Evolutionary conservation across 1,140 invertebrate genomes (phyloP).

Genomic region (Apocrypta bakeri): DNA sequence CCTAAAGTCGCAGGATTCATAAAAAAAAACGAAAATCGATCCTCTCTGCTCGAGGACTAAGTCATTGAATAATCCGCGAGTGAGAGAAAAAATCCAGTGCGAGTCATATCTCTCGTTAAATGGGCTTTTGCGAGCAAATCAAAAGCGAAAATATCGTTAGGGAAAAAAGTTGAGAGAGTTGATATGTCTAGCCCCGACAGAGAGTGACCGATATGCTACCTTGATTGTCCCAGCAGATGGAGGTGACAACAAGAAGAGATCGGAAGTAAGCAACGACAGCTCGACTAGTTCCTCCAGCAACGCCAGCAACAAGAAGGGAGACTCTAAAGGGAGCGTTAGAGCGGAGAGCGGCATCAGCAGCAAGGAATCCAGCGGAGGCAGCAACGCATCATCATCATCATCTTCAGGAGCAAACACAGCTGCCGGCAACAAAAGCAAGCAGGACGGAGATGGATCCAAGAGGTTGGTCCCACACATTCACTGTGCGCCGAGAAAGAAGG

Average conservation of each 20-base stretch:
- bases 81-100: slow-evolving; percentile 18
- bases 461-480: slow-evolving; percentile 70
- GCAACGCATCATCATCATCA: slow-evolving; percentile 50
- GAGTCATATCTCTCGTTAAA: slow-evolving; percentile 28
- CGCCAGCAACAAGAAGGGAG: slow-evolving; percentile 68
- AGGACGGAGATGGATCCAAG: slow-evolving; percentile 73
- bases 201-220: slow-evolving; percentile 72
- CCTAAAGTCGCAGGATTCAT: slow-evolving; percentile 24
- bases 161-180: slow-evolving; percentile 35
- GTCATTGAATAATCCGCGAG: background rate
- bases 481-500: slow-evolving; percentile 30
- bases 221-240: slow-evolving; percentile 77
- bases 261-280: slow-evolving; percentile 62
- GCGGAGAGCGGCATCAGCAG: slow-evolving; percentile 64
- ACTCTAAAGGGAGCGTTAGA: slow-evolving; percentile 71
- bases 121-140: background rate
- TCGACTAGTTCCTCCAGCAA: slow-evolving; percentile 59
- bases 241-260: slow-evolving; percentile 72
- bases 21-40: slow-evolving; percentile 33
- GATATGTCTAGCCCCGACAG: slow-evolving; percentile 40
- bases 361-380: slow-evolving; percentile 67
- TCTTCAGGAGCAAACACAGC: slow-evolving; percentile 59
- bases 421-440: slow-evolving; percentile 70
- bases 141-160: slow-evolving; percentile 15
- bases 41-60: slow-evolving; percentile 29